Conservation (phyloP, 2,888 invertebrate species). For the Sisyra terminalis region DNA sequence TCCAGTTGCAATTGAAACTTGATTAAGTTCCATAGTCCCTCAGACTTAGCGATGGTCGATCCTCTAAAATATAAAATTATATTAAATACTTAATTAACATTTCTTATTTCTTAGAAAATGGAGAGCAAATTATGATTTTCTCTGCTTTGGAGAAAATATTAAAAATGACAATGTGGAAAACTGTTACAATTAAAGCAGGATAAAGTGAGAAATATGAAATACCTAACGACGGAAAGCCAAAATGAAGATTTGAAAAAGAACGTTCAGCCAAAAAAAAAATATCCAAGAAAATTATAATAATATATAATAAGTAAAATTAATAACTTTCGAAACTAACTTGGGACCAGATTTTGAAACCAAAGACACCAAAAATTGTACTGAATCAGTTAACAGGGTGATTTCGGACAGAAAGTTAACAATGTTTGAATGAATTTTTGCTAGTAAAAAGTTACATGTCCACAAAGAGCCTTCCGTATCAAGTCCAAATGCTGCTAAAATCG, state of each 20-base stretch:
- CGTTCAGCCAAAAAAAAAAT: too few relatives aligned
- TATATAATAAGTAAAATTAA: background rate
- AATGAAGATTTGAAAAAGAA: constrained; percentile 2
- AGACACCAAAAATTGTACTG: constrained; percentile 37
- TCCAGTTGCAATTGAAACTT: constrained; percentile 32
- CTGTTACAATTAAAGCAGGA: too few relatives aligned
- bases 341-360: constrained; percentile 9
- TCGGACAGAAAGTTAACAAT: constrained; percentile 44
- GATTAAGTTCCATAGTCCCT: constrained; percentile 35
- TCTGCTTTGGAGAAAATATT: too few relatives aligned
- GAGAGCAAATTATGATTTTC: too few relatives aligned
- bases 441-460: constrained; percentile 43
- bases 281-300: background rate
- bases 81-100: too few relatives aligned
- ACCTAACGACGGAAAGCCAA: too few relatives aligned
- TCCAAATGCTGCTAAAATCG: constrained; percentile 44
- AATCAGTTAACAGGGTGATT: constrained; percentile 40
- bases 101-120: too few relatives aligned
- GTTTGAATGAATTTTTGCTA: constrained; percentile 46
- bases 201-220: too few relatives aligned
- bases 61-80: constrained; percentile 6
- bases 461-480: constrained; percentile 45
- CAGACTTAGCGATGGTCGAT: constrained; percentile 29
- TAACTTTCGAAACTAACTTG: constrained; percentile 8
- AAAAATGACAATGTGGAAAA: too few relatives aligned